Conservation (phyloP, 2,113 vertebrate species). For the Jaculus jaculus region DNA sequence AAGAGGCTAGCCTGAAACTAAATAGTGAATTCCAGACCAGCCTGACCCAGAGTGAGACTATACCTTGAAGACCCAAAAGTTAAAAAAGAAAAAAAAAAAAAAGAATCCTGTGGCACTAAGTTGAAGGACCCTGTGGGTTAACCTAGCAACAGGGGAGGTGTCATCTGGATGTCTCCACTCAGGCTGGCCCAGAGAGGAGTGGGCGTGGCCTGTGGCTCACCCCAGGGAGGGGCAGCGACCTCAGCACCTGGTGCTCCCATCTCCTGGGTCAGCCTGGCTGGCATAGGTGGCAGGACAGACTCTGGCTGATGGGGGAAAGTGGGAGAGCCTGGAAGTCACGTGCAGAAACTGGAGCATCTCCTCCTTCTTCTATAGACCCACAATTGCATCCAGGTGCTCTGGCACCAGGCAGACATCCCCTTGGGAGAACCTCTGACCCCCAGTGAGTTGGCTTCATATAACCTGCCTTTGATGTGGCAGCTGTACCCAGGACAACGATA, state of each 20-base stretch:
- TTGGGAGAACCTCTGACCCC: neutral
- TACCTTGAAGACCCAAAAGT: no score
- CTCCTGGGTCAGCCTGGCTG: neutral
- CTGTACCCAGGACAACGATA: constrained; percentile 31
- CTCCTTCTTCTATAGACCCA: neutral
- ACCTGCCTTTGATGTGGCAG: constrained; percentile 67
- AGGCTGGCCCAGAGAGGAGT: rapidly evolving
- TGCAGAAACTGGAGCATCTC: neutral
- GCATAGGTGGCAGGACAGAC: rapidly evolving
- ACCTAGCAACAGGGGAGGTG: neutral
- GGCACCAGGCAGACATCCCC: neutral
- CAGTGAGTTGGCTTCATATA: rapidly evolving
- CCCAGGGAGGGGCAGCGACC: no score
- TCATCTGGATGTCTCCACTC: neutral
- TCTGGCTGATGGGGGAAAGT: neutral
- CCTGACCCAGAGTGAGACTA: no score
- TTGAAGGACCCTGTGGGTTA: rapidly evolving
- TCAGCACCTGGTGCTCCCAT: neutral
- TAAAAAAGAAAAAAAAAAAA: no score
- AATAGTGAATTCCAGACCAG: no score
- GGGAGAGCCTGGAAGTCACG: neutral
- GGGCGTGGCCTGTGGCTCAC: rapidly evolving
- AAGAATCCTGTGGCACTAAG: neutral
- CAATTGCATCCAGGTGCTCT: neutral
- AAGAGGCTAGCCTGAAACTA: no score